Evolutionary conservation across 2,888 invertebrate genomes (phyloP), one percentile per base, ranked within the genome.

Genomic region (Dugesia japonica): DNA sequence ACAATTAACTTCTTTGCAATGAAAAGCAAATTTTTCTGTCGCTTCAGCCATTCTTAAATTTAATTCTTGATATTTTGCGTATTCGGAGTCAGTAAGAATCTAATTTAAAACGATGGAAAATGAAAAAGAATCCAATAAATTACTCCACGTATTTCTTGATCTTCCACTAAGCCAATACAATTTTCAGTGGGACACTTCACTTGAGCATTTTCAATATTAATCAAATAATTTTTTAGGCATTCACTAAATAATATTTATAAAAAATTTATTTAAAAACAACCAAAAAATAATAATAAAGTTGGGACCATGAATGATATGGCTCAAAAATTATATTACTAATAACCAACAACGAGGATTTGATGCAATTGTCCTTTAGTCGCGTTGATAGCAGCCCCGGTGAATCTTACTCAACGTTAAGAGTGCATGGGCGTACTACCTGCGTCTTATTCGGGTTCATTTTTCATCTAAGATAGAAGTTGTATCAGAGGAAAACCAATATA

Each of bases 1-100:
- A 56, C 56, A 56, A 56, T 56, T 56, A 56, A 56, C 56, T n/a
- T 56, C 56, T 56, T 56, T 56, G 17, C 56, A 56, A n/a, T 56
- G 4, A 56, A 13, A 56, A 4, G 56, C 4, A 20, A 1, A 23
- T 13, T 56, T 56, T 1, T 56, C 56, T n/a, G 4, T 56, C n/a
- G 56, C 56, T 56, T 4, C 56, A 20, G 56, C 56, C 56, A 56
- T 56, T 23, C 56, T 56, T 20, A 56, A 23, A 56, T n/a, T 56
- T n/a, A 56, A n/a, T 4, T 56, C 56, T 23, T 56, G 20, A 56
- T 56, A 56, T 56, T 23, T 56, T 56, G 56, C 1, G 17, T 56
- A 56, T 13, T 56, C 56, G n/a, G n/a, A n/a, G 7, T 56, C 56
- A 1, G 4, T 20, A n/a, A 56, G 56, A 56, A 56, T 56, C 56